phyloP scores from a whole-genome alignment of 2,888 invertebrate species.

The Strigamia maritima region DNA sequence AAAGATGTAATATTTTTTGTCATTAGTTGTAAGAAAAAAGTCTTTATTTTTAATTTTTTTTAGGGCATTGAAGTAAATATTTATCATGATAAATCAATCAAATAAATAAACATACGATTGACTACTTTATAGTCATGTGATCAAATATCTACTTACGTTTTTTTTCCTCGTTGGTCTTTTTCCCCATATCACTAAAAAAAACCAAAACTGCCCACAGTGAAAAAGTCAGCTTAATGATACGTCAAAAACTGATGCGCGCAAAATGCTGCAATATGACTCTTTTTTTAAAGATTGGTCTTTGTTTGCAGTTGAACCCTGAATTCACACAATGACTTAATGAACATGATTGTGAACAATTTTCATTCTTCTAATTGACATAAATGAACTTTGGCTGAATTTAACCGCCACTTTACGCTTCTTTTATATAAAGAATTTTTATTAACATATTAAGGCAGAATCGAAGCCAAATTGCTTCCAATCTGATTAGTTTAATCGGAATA shows the following conservation, averaged over 20 bases:
- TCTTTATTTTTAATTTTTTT: neutral
- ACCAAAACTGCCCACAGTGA: neutral
- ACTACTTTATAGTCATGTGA: too few species aligned
- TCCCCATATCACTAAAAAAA: neutral
- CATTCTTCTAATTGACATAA: neutral
- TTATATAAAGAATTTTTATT: constrained; percentile 1
- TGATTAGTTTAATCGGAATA: neutral
- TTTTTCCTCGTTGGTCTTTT: neutral
- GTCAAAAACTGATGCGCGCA: neutral
- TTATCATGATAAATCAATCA: neutral
- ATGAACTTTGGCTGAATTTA: constrained; percentile 8
- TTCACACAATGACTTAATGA: constrained; percentile 26
- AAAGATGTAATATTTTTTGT: too few species aligned
- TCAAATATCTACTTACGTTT: neutral
- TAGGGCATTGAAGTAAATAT: neutral
- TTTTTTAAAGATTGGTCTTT: neutral
- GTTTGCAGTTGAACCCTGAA: constrained; percentile 24
- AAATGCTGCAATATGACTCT: neutral
- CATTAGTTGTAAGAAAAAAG: neutral
- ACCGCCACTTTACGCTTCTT: neutral
- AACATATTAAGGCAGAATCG: neutral
- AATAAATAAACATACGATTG: too few species aligned
- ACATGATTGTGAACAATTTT: constrained; percentile 13
- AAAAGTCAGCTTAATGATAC: neutral
- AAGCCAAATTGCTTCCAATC: neutral